Conservation (phyloP, 2,888 invertebrate species). For the Troides oblongomaculatus region DNA sequence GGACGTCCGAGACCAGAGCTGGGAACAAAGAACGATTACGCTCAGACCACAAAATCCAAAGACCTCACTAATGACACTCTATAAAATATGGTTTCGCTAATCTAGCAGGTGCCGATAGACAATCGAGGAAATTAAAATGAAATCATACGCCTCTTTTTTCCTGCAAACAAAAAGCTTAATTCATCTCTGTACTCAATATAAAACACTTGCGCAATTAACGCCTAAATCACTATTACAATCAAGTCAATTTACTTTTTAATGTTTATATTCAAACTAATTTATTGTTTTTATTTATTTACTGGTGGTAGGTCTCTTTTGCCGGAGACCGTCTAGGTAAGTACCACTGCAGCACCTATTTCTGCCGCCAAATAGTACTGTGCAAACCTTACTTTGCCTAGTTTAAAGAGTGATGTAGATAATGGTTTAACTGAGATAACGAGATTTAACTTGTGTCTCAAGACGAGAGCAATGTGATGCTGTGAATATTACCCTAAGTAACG, state of each 20-base stretch:
- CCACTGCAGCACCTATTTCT: too few relatives aligned
- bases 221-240: slow-evolving; percentile 22
- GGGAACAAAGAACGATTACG: slow-evolving; percentile 45
- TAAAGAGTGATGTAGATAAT: too few relatives aligned
- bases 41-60: slow-evolving; percentile 32
- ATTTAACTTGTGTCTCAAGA: too few relatives aligned
- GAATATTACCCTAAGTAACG: too few relatives aligned
- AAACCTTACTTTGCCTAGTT: too few relatives aligned
- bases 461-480: too few relatives aligned
- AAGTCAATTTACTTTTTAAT: slow-evolving; percentile 12
- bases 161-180: slow-evolving; percentile 25
- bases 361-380: too few relatives aligned
- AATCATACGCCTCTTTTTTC: slow-evolving; percentile 18
- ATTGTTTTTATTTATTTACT: too few relatives aligned
- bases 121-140: slow-evolving; percentile 35
- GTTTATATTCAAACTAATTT: not conserved
- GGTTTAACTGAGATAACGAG: too few relatives aligned
- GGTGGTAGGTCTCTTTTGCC: too few relatives aligned
- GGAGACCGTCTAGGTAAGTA: too few relatives aligned
- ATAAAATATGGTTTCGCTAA: slow-evolving; percentile 52
- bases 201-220: slow-evolving; percentile 22
- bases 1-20: slow-evolving; percentile 50
- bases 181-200: slow-evolving; percentile 30
- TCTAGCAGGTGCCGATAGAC: slow-evolving; percentile 42
- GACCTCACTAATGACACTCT: slow-evolving; percentile 52